Conservation (phyloP, 2,888 invertebrate species). For the Mamestra brassicae region DNA sequence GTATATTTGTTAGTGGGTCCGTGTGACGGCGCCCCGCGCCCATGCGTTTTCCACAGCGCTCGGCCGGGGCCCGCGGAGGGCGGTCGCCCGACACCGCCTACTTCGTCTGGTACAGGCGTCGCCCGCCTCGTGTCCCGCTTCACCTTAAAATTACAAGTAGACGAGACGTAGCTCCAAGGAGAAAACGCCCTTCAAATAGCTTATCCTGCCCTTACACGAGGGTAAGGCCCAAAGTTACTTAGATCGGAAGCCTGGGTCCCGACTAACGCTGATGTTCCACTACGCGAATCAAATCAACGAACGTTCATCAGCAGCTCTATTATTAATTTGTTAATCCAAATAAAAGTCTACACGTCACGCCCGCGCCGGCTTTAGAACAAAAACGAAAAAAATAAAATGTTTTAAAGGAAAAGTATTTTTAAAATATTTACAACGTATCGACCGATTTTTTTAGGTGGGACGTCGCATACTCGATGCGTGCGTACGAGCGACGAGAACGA, state of each 20-base stretch:
- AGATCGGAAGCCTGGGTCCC: conserved; percentile 16
- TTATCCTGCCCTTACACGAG: conserved; percentile 66
- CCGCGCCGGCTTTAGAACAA: conserved; percentile 13
- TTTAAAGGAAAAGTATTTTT: conserved; percentile 22
- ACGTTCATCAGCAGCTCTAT: background rate
- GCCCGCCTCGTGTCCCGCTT: conserved; percentile 88
- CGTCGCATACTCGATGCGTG: conserved; percentile 72
- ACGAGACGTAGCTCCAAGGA: conserved; percentile 76
- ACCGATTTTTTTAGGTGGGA: conserved; percentile 61
- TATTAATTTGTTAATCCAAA: conserved; percentile 17
- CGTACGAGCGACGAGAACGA: conserved; percentile 74
- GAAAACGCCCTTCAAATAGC: conserved; percentile 82
- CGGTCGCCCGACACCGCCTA: conserved; percentile 90
- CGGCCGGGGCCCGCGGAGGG: conserved; percentile 89
- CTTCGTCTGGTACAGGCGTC: conserved; percentile 90
- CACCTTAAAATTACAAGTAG: conserved; percentile 82
- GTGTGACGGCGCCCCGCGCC: conserved; percentile 87
- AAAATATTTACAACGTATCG: conserved; percentile 54
- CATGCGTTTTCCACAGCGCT: conserved; percentile 86
- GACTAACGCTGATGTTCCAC: conserved; percentile 42
- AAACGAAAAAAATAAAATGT: conserved; percentile 8
- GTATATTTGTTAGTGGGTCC: conserved; percentile 88
- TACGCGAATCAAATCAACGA: conserved; percentile 37
- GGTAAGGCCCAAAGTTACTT: conserved; percentile 43
- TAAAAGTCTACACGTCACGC: conserved; percentile 11